Percentiles rank a stretch among this genome's conserved stretches.
phyloP scores from a whole-genome alignment of 2,113 vertebrate species.

The Fukomys damarensis region DNA sequence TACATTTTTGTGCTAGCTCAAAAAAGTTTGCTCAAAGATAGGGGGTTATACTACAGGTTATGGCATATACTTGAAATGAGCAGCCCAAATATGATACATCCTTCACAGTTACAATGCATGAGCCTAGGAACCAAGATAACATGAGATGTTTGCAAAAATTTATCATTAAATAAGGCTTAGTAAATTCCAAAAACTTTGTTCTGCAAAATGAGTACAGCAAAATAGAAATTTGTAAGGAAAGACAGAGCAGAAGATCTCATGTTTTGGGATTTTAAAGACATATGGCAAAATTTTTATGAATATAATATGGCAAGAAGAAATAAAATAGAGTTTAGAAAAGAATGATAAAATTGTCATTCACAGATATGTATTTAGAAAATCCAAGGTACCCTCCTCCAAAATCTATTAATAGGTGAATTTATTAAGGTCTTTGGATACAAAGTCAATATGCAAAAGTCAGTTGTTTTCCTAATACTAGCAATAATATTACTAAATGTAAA shows the following conservation, averaged over 20 bases:
- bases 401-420: neutral
- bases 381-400: neutral
- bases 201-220: neutral
- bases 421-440: neutral
- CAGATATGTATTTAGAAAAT: neutral
- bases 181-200: neutral
- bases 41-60: neutral
- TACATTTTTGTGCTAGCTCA: neutral
- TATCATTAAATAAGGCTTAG: neutral
- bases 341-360: conserved; percentile 14
- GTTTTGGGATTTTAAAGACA: neutral
- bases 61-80: neutral
- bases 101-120: neutral
- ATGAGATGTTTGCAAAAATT: neutral
- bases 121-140: neutral
- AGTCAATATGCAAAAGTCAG: neutral
- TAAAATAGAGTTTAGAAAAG: conserved; percentile 20
- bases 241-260: neutral
- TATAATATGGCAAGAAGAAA: neutral
- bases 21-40: neutral
- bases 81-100: neutral
- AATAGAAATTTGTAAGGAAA: conserved; percentile 16
- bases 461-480: neutral
- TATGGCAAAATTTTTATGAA: neutral
- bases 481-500: neutral